Evolutionary conservation across 2,797 vertebrate genomes (phyloP), one percentile per base, ranked within the genome.

Genomic region (Crax fasciolata): DNA sequence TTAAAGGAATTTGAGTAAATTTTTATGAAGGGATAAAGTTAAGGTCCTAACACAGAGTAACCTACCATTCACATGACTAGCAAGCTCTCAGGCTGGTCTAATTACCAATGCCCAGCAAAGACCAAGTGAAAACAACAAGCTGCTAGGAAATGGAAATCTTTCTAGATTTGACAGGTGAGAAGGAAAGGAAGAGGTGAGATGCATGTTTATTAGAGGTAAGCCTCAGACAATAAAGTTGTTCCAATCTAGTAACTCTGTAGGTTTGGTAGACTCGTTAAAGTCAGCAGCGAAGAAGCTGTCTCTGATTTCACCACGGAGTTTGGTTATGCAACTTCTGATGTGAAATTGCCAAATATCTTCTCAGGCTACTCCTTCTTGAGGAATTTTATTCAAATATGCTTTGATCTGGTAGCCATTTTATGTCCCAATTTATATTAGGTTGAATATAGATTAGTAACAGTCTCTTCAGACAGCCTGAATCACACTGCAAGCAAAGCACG

Each of bases 331-430:
- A 83, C 35, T 23, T 46, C 41, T 52, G 35, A 48, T 27, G 17
- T 87, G 68, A 85, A 93, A 70, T 24, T 27, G 32, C 25, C 10
- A 3, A 77, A 7, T 63, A 65, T 43, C 61, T 89, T 95, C 35
- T 67, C 67, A 76, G 75, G 65, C 68, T 96, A 30, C 70, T 93
- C 55, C 58, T 86, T 91, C 43, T 30, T 52, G 43, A 62, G 73
- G 65, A 81, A 76, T 89, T 87, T 70, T 87, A 72, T 58, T 75
- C 65, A 80, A 93, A 83, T 49, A 70, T 21, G 25, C 63, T 91
- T 93, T 94, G 30, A 55, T 87, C 48, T 65, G 48, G 10, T 62
- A 91, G 68, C 15, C 9, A 5, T 66, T 89, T 92, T 35, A 80
- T 54, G 38, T 57, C 49, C 80, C n/a, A 25, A 1, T 80, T 89